These are phyloP conservation scores for Pogona vitticeps DNA, from an alignment of 2,113 vertebrate genomes.

Conservation along the genomic window DNA sequence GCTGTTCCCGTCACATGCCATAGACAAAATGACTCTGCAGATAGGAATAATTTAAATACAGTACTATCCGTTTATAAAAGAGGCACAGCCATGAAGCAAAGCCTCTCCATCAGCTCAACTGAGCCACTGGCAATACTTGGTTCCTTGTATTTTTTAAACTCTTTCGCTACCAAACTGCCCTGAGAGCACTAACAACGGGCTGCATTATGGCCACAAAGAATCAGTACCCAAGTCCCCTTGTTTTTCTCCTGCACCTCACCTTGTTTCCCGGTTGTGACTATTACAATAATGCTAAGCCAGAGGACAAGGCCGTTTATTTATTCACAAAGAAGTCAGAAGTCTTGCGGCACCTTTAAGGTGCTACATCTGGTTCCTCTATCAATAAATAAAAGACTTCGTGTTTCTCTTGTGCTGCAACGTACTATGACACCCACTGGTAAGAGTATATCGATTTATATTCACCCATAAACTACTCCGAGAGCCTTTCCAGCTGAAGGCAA, in stretches of 20 bases:
- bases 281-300: background rate
- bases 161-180: background rate
- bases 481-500: background rate
- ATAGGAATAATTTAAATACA: background rate
- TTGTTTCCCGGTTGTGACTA: background rate
- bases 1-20: background rate
- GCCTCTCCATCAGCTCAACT: background rate
- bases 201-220: background rate
- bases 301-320: too few relatives aligned
- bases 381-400: too few relatives aligned
- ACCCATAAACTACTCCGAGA: background rate
- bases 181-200: background rate
- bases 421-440: too few relatives aligned
- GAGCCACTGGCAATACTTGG: too few relatives aligned
- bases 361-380: too few relatives aligned
- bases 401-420: too few relatives aligned
- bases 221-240: background rate
- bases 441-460: too few relatives aligned
- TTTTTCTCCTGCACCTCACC: background rate
- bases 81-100: background rate
- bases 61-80: background rate
- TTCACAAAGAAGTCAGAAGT: too few relatives aligned
- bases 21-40: background rate
- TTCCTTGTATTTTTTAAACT: background rate
- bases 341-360: too few relatives aligned